These are phyloP conservation scores for Pelagia noctiluca DNA, from an alignment of 30 jellyfish, hydroid and myxozoan genomes.

Conservation along the genomic window DNA sequence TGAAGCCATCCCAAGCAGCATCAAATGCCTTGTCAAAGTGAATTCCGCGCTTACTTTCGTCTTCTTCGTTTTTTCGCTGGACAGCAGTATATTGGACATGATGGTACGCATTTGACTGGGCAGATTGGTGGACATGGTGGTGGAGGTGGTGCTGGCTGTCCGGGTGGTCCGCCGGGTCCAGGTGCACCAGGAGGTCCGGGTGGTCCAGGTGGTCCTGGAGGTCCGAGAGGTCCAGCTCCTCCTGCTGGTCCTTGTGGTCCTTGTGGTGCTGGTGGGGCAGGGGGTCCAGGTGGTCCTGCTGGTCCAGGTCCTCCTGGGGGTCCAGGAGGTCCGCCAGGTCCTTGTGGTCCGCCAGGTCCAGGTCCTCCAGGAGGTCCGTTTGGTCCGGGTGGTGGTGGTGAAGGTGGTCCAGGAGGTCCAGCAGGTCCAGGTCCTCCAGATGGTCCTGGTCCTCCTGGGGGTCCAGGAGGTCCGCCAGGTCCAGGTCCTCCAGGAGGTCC, in stretches of 20 bases:
- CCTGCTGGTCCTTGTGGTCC: conserved; percentile 97
- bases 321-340: conserved; percentile 88
- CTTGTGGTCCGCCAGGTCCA: conserved; percentile 92
- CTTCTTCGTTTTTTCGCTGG: conserved; percentile 88
- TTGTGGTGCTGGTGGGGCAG: conserved; percentile 93
- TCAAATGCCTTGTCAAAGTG: conserved; percentile 45
- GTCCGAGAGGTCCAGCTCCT: conserved; percentile 79
- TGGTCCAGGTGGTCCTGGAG: conserved; percentile 85
- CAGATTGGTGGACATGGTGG: conserved; percentile 90
- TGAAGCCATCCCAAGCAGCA: conserved; percentile 38
- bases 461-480: conserved; percentile 84
- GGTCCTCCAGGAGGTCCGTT: conserved; percentile 94
- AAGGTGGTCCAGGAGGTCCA: conserved; percentile 87
- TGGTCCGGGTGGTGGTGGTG: conserved; percentile 89
- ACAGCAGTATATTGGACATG: conserved; percentile 91
- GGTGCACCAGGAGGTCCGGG: conserved; percentile 66
- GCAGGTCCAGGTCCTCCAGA: conserved; percentile 85
- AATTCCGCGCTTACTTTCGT: conserved; percentile 48
- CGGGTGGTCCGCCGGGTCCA: conserved; percentile 64
- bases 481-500: conserved; percentile 86
- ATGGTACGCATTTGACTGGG: conserved; percentile 85
- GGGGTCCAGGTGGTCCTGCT: conserved; percentile 98
- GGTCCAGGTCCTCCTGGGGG: conserved; percentile 94
- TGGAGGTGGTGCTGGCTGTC: conserved; percentile 95
- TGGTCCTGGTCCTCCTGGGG: conserved; percentile 86